A percentile compares a stretch with the other conserved stretches of the same genome.
phyloP scores from a whole-genome alignment of 2,113 vertebrate genomes.

The Chroicocephalus ridibundus region DNA sequence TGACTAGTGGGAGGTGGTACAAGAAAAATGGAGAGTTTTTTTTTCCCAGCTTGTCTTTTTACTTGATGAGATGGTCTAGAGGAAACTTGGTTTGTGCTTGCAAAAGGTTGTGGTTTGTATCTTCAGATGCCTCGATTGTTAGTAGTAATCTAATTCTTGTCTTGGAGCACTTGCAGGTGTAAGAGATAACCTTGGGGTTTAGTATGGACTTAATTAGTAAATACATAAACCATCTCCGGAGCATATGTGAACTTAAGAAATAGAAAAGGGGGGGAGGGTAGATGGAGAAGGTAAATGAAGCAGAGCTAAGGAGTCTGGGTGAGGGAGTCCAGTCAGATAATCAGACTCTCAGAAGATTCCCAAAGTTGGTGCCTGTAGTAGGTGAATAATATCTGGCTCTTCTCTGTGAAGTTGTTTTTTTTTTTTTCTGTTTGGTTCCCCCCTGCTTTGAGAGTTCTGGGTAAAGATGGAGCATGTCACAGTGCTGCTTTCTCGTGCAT shows the following conservation, averaged over 20 bases:
- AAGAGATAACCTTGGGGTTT: neutral
- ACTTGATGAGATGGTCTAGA: neutral
- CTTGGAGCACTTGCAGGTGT: neutral
- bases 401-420: neutral
- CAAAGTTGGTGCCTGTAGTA: neutral
- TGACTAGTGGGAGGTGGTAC: neutral
- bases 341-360: neutral
- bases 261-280: neutral
- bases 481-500: neutral
- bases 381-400: neutral
- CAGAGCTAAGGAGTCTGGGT: neutral
- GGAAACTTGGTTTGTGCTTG: neutral
- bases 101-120: neutral
- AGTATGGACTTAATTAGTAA: neutral
- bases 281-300: neutral
- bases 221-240: neutral
- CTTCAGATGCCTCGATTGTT: neutral
- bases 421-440: neutral
- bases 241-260: neutral
- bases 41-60: neutral
- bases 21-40: neutral
- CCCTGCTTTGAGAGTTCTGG: neutral
- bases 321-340: neutral
- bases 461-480: neutral
- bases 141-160: neutral